A percentile compares a stretch with the other conserved stretches of the same genome.
Conservation (phyloP, 2,888 invertebrate species). For the Cheiracanthium punctorium region DNA sequence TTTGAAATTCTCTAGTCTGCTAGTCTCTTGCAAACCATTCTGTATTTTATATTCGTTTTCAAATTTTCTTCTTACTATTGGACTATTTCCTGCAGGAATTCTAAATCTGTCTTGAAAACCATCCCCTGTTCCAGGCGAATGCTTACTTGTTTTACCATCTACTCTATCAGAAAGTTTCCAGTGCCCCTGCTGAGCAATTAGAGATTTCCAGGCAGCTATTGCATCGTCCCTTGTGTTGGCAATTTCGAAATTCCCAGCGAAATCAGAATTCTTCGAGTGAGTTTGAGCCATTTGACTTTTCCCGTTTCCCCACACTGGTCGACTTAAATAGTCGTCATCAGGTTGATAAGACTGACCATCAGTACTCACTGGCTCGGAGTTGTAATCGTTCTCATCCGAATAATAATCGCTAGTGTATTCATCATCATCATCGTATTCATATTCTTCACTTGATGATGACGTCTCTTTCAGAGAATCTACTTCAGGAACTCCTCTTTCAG, state of each 20-base stretch:
- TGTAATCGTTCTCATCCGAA: conserved; percentile 12
- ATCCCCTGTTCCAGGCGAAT: not conserved
- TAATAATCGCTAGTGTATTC: conserved; percentile 32
- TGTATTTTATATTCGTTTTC: no score
- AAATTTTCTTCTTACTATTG: no score
- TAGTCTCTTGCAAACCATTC: no score
- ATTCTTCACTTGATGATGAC: conserved; percentile 22
- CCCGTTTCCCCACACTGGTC: conserved; percentile 42
- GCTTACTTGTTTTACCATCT: not conserved
- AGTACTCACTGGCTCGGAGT: not conserved
- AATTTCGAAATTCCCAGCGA: conserved; percentile 11
- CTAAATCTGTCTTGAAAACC: no score
- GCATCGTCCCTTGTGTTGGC: conserved; percentile 57
- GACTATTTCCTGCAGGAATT: no score
- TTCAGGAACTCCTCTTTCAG: conserved; percentile 36
- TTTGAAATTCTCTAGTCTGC: no score
- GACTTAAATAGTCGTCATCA: conserved; percentile 23
- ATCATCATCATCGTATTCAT: conserved; percentile 23
- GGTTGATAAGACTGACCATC: not conserved
- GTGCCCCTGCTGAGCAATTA: conserved; percentile 22
- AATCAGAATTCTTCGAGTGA: not conserved
- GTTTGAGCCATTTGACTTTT: conserved; percentile 28
- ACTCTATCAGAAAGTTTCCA: conserved; percentile 23
- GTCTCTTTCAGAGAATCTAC: conserved; percentile 20
- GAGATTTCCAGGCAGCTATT: conserved; percentile 44